These are phyloP conservation scores for Nothobranchius furzeri DNA, from an alignment of 2,113 vertebrate species.

Conservation along the genomic window DNA sequence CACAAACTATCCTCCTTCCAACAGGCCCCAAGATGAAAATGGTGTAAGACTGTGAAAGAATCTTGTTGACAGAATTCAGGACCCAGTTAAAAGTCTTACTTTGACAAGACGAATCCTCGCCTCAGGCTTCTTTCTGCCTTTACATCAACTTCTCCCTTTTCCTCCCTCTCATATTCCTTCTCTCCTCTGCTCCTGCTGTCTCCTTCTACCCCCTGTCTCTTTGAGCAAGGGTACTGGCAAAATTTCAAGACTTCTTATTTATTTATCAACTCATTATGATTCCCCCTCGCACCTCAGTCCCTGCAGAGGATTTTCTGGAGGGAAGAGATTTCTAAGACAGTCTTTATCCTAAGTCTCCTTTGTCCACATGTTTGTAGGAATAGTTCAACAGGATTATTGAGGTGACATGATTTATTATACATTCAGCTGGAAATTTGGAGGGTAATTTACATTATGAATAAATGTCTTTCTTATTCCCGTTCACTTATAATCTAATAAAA, in stretches of 20 bases:
- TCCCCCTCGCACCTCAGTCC: slow-evolving; percentile 50
- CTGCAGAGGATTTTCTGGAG: slow-evolving; percentile 41
- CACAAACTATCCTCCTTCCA: slow-evolving; percentile 40
- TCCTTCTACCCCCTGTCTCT: slow-evolving; percentile 34
- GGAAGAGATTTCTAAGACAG: slow-evolving; percentile 55
- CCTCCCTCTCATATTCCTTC: slow-evolving; percentile 11
- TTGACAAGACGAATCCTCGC: slow-evolving; percentile 75
- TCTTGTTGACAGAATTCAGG: slow-evolving; percentile 73
- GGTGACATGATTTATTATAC: slow-evolving; percentile 62
- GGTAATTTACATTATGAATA: slow-evolving; percentile 59
- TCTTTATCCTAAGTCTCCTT: slow-evolving; percentile 65
- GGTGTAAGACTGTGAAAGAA: slow-evolving; percentile 69
- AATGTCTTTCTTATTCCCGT: slow-evolving; percentile 24
- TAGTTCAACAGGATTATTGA: slow-evolving; percentile 65
- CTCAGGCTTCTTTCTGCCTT: slow-evolving; percentile 54
- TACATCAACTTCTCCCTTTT: slow-evolving; percentile 37
- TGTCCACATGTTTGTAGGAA: slow-evolving; percentile 57
- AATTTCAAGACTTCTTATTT: slow-evolving; percentile 69
- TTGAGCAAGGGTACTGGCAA: slow-evolving; percentile 49
- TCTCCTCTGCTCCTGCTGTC: slow-evolving; percentile 26
- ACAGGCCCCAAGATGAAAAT: slow-evolving; percentile 60
- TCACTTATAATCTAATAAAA: slow-evolving; percentile 56
- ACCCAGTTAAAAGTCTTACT: slow-evolving; percentile 75
- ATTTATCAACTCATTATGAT: slow-evolving; percentile 74
- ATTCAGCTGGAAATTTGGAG: slow-evolving; percentile 45